These are phyloP conservation scores for Bombus superbus DNA, from an alignment of 1,140 invertebrate genomes.

Conservation along the genomic window DNA sequence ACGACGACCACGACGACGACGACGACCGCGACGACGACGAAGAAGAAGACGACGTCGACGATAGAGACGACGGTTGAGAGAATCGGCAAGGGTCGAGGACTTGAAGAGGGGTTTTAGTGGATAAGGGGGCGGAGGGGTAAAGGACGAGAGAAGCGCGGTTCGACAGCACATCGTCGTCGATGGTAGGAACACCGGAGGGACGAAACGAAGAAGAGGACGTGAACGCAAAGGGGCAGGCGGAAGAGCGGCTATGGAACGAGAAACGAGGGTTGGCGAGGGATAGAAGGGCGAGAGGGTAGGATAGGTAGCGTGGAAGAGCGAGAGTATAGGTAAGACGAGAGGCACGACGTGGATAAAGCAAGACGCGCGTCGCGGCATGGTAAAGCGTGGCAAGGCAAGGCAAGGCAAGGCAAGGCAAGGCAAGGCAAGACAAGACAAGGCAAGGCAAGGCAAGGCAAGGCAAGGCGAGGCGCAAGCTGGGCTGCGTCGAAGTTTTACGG, in stretches of 20 bases:
- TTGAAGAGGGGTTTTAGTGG: slow-evolving; percentile 42
- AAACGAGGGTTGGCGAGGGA: background rate
- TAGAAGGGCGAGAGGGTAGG: slow-evolving; percentile 28
- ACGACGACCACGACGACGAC: slow-evolving; percentile 22
- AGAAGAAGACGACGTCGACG: slow-evolving; percentile 15
- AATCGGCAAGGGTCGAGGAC: slow-evolving; percentile 50
- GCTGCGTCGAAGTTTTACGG: background rate
- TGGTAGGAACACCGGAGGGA: slow-evolving; percentile 2
- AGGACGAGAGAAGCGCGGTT: slow-evolving; percentile 34
- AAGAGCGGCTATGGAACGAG: slow-evolving; percentile 3
- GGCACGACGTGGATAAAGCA: slow-evolving; percentile 12
- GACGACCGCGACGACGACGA: background rate
- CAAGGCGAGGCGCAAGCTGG: slow-evolving; percentile 23
- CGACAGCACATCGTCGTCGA: slow-evolving; percentile 30
- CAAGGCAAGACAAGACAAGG: slow-evolving; percentile 4
- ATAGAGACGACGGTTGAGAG: slow-evolving; percentile 28
- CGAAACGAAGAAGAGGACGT: slow-evolving; percentile 2
- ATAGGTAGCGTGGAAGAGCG: slow-evolving; percentile 40
- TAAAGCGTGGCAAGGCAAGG: slow-evolving; percentile 21
- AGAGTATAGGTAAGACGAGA: slow-evolving; percentile 34
- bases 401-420: background rate
- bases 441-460: slow-evolving; percentile 5
- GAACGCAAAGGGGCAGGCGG: background rate
- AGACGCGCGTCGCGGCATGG: slow-evolving; percentile 1
- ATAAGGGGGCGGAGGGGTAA: slow-evolving; percentile 45